Base-by-base conservation (phyloP, 1,140 invertebrate genomes). In the Tetramorium parvispinum region DNA sequence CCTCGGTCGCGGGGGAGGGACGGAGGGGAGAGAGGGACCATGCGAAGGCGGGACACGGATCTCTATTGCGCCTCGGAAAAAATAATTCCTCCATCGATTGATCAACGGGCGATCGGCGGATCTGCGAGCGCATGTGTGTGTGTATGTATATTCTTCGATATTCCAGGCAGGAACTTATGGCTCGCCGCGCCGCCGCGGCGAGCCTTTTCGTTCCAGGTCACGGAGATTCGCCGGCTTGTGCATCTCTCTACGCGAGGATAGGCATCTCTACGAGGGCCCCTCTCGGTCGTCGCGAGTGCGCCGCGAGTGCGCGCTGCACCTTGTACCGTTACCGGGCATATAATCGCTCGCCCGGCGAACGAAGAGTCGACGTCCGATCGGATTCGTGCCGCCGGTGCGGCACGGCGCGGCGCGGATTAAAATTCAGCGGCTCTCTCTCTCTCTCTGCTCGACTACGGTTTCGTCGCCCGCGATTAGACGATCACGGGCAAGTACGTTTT, bases 131-230 rank as follows among this genome's bases (percentile, higher is more conserved):
- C 53, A 10, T 24, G 43, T 70, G 16, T 16, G 10, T 71, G 37
- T 13, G 65, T 3, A 6, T 37, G 37, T 11, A 6, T 68, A 16
- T 49, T 11, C 24, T 27, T 61, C 5, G 51, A 57, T 61, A 81
- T 43, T n/a, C 32, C 21, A 59, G 53, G 24, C 13, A 24, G 40
- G 37, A 57, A 57, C n/a, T 37, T 18, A 24, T 18, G n/a, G 53
- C 16, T 16, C 16, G 51, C 51, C 13, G 55, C 7, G 8, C 27
- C 27, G 3, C 6, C 32, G 10, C n/a, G 21, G 78, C 32, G 32
- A 66, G 88, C 66, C 88, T 86, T 77, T 87, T 73, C 89, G 87
- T 91, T 91, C 90, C 90, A 91, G 90, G 90, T 91, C 90, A 90
- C 77, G 86, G 87, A 86, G 79, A 81, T 86, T 79, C 53, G 37